Percentiles rank a stretch among this genome's conserved stretches.
Conservation (phyloP, 2,797 vertebrate genomes). For the Australoheros facetus region DNA sequence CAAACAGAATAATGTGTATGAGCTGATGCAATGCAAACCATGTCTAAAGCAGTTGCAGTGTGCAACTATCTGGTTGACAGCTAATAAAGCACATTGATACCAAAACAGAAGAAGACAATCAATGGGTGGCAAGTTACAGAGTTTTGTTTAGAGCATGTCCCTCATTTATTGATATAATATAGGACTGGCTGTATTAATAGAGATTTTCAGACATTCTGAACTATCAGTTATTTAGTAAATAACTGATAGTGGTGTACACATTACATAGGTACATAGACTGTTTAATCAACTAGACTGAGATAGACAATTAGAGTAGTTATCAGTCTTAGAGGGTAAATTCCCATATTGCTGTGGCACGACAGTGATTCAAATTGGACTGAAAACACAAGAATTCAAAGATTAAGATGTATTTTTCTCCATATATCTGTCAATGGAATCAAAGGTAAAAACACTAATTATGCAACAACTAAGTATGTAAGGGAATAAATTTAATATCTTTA, state of each 20-base stretch:
- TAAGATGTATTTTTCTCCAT: no score
- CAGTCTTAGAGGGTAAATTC: not conserved
- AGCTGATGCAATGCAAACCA: conserved; percentile 10
- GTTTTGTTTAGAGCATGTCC: not conserved
- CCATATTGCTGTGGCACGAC: not conserved
- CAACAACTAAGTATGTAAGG: not conserved
- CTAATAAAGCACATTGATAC: not conserved
- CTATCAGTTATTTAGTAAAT: not conserved
- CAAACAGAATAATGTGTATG: not conserved
- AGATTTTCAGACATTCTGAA: no score
- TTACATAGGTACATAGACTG: not conserved
- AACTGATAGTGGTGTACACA: not conserved
- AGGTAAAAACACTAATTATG: not conserved
- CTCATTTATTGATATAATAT: not conserved
- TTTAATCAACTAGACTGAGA: not conserved
- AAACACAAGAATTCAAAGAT: no score
- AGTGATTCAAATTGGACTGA: no score
- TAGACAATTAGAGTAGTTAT: not conserved
- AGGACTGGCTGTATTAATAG: not conserved
- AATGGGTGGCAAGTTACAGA: not conserved
- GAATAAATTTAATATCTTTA: no score
- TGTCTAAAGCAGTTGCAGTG: not conserved
- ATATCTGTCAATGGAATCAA: no score
- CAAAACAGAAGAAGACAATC: conserved; percentile 7
- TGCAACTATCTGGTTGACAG: not conserved